Evolutionary conservation across 2,888 invertebrate genomes (phyloP).

Genomic region (Xestia xanthographa): DNA sequence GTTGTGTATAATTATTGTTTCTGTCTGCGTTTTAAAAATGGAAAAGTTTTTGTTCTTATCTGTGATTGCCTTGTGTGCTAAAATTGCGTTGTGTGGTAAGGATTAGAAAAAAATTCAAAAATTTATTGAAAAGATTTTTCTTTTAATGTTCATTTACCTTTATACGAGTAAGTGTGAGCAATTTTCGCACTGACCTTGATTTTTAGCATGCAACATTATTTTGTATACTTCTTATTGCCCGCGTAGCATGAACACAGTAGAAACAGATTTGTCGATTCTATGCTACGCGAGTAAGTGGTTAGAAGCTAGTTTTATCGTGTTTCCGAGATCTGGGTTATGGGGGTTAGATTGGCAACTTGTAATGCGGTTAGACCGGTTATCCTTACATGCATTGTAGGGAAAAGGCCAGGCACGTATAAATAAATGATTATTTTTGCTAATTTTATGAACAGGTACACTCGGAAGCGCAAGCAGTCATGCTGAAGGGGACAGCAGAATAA

Average conservation of each 20-base stretch:
- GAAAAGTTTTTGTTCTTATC: conserved; percentile 8
- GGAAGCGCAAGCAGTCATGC: not conserved
- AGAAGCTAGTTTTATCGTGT: no score
- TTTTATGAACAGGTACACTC: conserved; percentile 15
- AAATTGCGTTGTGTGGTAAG: conserved; percentile 16
- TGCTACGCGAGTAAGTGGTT: no score
- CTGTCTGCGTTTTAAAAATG: conserved; percentile 7
- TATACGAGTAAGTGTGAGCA: not conserved
- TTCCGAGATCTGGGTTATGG: not conserved
- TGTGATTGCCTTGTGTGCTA: conserved; percentile 14
- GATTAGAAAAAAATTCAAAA: not conserved
- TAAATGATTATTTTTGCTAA: not conserved
- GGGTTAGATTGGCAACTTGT: not conserved
- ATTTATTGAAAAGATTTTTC: not conserved
- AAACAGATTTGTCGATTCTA: no score
- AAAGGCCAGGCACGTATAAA: not conserved
- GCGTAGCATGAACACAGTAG: no score
- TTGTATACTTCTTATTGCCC: no score
- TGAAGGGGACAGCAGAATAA: conserved; percentile 11
- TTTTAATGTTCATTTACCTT: not conserved
- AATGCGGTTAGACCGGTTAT: not conserved
- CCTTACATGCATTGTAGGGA: no score
- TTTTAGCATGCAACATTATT: no score
- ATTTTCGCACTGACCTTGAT: no score
- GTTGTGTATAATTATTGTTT: not conserved